Conservation (phyloP, 2,113 vertebrate species). For the Laterallus jamaicensis region DNA sequence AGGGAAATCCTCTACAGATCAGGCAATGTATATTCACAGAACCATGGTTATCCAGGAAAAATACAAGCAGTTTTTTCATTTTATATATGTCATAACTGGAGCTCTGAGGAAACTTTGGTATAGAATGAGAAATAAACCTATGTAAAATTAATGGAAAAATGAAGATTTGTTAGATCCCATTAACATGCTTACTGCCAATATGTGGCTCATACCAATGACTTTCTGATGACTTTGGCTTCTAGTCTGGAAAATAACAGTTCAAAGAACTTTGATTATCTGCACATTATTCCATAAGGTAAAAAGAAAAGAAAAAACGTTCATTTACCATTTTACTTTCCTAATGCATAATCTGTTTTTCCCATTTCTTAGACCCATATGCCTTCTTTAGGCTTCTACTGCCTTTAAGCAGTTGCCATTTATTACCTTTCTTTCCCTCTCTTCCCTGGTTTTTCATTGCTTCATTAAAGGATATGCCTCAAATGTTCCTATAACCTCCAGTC, state of each 20-base stretch:
- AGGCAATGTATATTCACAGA: background rate
- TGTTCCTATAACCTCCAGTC: background rate
- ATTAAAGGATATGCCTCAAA: background rate
- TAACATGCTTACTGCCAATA: conserved; percentile 5
- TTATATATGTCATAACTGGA: background rate
- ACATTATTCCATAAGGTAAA: background rate
- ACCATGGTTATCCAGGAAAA: background rate
- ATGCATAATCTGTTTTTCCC: background rate
- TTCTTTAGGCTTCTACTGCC: background rate
- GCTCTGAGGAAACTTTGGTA: background rate
- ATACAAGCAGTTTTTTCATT: background rate
- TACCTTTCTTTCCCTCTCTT: background rate
- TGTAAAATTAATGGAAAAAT: background rate
- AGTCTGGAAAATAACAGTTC: background rate
- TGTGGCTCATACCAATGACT: background rate
- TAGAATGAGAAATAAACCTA: background rate
- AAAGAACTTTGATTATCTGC: background rate
- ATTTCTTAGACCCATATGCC: background rate
- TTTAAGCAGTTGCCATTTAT: background rate
- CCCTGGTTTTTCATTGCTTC: background rate
- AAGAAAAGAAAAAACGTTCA: background rate
- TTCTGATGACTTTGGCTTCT: background rate
- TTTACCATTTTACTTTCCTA: background rate
- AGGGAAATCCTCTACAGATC: background rate
- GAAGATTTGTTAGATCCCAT: conserved; percentile 17